phyloP scores from a whole-genome alignment of 2,797 vertebrate species.

The Knipowitschia caucasica region DNA sequence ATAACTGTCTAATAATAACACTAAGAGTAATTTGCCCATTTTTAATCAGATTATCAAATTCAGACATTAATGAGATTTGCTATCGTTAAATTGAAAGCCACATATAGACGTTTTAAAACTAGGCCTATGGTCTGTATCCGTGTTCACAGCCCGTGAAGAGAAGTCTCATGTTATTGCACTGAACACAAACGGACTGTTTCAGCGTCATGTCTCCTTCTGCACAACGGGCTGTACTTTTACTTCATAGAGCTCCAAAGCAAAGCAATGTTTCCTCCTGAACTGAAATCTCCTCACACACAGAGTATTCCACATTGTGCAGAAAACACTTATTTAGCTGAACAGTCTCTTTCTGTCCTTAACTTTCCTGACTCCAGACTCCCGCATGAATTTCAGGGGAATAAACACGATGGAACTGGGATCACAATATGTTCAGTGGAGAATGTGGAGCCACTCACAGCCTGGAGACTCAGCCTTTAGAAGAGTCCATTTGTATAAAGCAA shows the following conservation, averaged over 20 bases:
- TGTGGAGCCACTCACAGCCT: slow-evolving; percentile 24
- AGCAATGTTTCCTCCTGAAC: slow-evolving; percentile 54
- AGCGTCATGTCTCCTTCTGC: no score
- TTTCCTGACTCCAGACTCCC: slow-evolving; percentile 27
- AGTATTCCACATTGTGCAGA: slow-evolving; percentile 29
- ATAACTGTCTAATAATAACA: no score
- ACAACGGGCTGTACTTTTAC: slow-evolving; percentile 25
- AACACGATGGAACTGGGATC: slow-evolving; percentile 44
- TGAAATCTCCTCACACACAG: slow-evolving; percentile 31
- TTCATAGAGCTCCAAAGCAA: slow-evolving; percentile 39
- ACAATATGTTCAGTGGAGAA: slow-evolving; percentile 35
- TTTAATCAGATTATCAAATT: no score
- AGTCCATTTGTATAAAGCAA: slow-evolving; percentile 4
- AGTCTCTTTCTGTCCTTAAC: slow-evolving; percentile 7
- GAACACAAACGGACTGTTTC: no score
- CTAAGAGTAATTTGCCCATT: no score
- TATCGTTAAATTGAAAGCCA: no score
- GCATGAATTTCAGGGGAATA: slow-evolving; percentile 25
- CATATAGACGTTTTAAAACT: no score
- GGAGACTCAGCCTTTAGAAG: slow-evolving; percentile 19
- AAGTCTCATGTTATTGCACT: no score
- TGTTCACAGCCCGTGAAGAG: no score
- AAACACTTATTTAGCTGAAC: slow-evolving; percentile 43
- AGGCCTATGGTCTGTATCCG: no score
- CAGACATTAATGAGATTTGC: no score